A percentile compares a stretch with the other conserved stretches of the same genome.
These are phyloP conservation scores for Nesogale talazaci DNA, from an alignment of 2,113 vertebrate genomes.

Conservation along the genomic window DNA sequence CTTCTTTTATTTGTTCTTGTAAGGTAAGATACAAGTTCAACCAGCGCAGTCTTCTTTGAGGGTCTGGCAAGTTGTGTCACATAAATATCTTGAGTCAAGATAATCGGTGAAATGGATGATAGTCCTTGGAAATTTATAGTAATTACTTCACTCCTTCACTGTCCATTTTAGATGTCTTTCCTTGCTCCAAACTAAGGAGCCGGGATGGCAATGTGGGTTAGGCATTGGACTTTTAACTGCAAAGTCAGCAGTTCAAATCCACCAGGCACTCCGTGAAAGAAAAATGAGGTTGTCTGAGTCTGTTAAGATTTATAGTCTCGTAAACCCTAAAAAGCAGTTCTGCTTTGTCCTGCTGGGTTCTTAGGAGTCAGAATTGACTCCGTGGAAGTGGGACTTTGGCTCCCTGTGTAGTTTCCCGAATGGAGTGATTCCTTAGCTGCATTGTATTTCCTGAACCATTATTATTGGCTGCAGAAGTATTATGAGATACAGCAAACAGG, in stretches of 20 bases:
- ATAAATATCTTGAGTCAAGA: slow-evolving; percentile 19
- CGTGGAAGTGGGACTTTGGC: neutral
- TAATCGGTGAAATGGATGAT: neutral
- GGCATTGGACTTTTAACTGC: too few species aligned
- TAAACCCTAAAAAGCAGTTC: too few species aligned
- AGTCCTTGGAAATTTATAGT: neutral
- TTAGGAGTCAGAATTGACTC: too few species aligned
- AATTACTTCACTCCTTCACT: neutral
- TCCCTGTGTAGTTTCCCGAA: neutral
- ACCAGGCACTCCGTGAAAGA: too few species aligned
- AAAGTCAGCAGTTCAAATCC: too few species aligned
- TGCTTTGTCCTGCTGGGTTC: too few species aligned
- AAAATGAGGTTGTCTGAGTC: too few species aligned
- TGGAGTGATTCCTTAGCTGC: neutral
- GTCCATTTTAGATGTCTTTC: slow-evolving; percentile 33
- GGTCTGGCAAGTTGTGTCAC: neutral
- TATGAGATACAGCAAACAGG: neutral
- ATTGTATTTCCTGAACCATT: neutral
- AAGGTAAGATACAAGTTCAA: neutral
- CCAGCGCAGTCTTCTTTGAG: neutral
- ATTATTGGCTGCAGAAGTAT: neutral
- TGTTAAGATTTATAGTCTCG: too few species aligned
- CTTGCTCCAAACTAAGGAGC: neutral
- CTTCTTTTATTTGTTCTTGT: slow-evolving; percentile 7
- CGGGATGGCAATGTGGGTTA: too few species aligned